Percentiles rank a stretch among this genome's conserved stretches.
Evolutionary conservation across 2,888 invertebrate genomes (phyloP).

Genomic region (Tenodera sinensis): DNA sequence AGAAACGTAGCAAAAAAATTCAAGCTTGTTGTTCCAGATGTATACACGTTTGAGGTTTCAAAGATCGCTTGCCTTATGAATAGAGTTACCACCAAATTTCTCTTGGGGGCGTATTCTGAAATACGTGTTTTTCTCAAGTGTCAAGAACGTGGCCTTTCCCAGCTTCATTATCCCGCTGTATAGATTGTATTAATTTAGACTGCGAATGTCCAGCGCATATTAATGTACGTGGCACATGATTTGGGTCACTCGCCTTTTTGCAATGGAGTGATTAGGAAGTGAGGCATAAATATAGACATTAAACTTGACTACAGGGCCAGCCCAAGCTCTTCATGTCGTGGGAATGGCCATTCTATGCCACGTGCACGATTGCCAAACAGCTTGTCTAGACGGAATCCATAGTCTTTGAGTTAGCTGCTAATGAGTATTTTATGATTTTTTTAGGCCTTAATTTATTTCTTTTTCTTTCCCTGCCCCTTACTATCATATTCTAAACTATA

Average conservation of each 20-base stretch:
- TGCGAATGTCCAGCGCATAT: not conserved
- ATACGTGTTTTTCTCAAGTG: not conserved
- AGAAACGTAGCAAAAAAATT: no score
- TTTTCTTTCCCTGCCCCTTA: no score
- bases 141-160: not conserved
- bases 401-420: no score
- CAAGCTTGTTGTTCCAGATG: no score
- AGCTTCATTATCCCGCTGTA: not conserved
- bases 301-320: not conserved
- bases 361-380: not conserved
- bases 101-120: no score
- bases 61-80: no score
- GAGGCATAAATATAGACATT: not conserved
- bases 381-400: not conserved
- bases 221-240: not conserved
- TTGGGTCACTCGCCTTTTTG: not conserved
- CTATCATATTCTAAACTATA: no score
- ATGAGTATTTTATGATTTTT: no score
- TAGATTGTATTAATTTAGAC: not conserved
- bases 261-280: not conserved
- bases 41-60: no score
- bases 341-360: not conserved
- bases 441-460: no score
- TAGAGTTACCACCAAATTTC: no score
- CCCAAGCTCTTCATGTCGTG: not conserved